Evolutionary conservation across 1,140 invertebrate species (phyloP), one percentile per base, ranked within the genome.

Genomic region (Drosophila orena): DNA sequence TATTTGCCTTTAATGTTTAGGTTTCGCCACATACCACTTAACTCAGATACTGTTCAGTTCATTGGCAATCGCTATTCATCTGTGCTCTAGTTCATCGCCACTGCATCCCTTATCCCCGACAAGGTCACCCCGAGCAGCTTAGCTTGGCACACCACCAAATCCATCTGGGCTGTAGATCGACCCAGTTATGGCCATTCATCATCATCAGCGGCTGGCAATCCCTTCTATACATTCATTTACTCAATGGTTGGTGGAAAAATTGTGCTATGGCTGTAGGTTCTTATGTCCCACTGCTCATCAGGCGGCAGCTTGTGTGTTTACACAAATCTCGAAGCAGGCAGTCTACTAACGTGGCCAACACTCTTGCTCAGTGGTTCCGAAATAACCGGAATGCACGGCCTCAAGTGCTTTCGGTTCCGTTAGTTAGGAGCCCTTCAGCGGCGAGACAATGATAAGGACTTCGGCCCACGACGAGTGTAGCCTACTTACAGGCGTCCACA

Each of bases 381-480:
- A 70, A 70, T 70, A 69, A 38, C 34, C 66, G 66, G 66, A 70
- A 70, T 56, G 15, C 15, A 70, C 22, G 64, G 42, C 24, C 66
- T 35, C 40, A 22, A 70, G 66, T 70, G 42, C 50, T 37, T 38
- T 30, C 43, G 49, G 30, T 70, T 69, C 52, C 66, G 66, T 70
- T 68, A 68, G 64, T 68, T 68, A 70, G 64, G 64, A 70, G 66
- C 27, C 65, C 66, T 70, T 70, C 50, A 49, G 27, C 20, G 24
- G 50, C 56, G 47, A 70, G 65, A 70, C 66, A 70, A 56, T 27
- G 49, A 56, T 70, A 43, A 70, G 66, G 64, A 62, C 50, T 55
- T 50, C 47, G 46, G 72, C 62, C 58, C 77, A 71, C 72, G 64
- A 56, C 54, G 49, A 75, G 77, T 64, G 70, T 76, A 68, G 66